Evolutionary conservation across 2,113 vertebrate genomes (phyloP).

Genomic region (Rhodinocichla rosea): DNA sequence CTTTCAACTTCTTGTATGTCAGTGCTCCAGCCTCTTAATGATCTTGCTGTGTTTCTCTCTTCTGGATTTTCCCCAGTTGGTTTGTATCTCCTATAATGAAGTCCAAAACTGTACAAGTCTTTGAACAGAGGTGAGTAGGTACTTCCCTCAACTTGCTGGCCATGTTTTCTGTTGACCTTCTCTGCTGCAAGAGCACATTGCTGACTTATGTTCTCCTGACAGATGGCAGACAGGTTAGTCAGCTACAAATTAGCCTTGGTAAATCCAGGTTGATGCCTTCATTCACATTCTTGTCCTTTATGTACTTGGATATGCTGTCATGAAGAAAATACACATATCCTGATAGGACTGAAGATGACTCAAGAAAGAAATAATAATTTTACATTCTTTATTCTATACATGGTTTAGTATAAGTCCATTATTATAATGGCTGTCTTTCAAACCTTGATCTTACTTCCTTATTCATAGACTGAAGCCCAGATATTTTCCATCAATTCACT

Average conservation of each 20-base stretch:
- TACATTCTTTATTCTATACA: neutral
- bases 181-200: neutral
- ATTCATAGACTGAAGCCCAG: neutral
- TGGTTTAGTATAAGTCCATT: neutral
- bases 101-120: neutral
- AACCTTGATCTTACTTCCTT: neutral
- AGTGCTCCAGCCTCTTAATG: neutral
- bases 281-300: neutral
- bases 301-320: neutral
- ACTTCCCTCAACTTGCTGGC: neutral
- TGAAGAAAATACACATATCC: neutral
- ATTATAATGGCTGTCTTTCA: neutral
- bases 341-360: neutral
- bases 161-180: neutral
- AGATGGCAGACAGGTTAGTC: neutral
- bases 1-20: neutral
- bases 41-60: neutral
- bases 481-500: neutral
- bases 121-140: neutral
- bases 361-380: neutral
- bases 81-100: neutral
- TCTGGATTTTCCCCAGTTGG: neutral
- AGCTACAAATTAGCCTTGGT: neutral
- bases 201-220: neutral
- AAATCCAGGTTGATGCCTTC: neutral